phyloP scores from a whole-genome alignment of 2,888 invertebrate genomes.

The Parelbella ahira region DNA sequence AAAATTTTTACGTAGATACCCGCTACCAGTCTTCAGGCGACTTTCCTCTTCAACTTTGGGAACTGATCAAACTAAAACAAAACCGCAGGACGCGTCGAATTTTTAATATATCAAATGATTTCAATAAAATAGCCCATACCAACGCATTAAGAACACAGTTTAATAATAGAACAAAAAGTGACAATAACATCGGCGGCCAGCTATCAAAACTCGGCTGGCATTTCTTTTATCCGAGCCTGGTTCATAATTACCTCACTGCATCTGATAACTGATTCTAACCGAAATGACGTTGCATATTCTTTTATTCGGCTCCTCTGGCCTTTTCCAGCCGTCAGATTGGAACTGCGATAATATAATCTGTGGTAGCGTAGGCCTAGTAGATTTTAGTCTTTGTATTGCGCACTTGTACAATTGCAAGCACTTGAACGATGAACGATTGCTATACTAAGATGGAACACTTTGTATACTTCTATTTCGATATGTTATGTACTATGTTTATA shows the following conservation, averaged over 20 bases:
- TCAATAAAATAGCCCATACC: too few species aligned
- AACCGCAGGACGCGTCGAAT: too few species aligned
- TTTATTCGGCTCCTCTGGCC: conserved; percentile 11
- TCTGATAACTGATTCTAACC: conserved; percentile 28
- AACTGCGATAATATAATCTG: conserved; percentile 13
- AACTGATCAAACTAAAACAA: too few species aligned
- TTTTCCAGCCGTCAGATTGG: conserved; percentile 15
- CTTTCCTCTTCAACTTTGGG: too few species aligned
- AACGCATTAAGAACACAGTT: background rate
- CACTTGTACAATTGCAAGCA: background rate
- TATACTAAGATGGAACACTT: too few species aligned
- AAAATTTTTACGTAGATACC: too few species aligned
- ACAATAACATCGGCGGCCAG: conserved; percentile 15
- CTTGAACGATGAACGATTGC: background rate
- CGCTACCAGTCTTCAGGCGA: too few species aligned
- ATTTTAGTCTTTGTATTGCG: conserved; percentile 9
- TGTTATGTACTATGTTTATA: too few species aligned
- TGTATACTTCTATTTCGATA: too few species aligned
- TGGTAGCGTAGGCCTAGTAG: conserved; percentile 16
- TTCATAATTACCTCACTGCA: conserved; percentile 30
- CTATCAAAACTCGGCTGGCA: conserved; percentile 25
- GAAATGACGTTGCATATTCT: conserved; percentile 23
- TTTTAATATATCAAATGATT: too few species aligned
- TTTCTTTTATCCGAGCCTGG: conserved; percentile 28
- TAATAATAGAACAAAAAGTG: conserved; percentile 18